phyloP scores from a whole-genome alignment of 2,888 invertebrate genomes.

The Caenorhabditis sp. region DNA sequence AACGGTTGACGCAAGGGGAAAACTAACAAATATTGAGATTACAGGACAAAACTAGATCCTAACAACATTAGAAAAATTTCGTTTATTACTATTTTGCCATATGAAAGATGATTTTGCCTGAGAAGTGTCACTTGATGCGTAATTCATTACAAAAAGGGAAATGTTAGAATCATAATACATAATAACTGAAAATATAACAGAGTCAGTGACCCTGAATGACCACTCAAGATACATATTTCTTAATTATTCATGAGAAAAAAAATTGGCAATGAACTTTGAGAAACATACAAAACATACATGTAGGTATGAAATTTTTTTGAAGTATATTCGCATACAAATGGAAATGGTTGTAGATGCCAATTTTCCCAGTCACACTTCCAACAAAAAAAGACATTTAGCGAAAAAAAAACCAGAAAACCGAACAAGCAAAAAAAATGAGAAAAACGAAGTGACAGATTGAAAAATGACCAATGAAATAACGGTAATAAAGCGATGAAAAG shows the following conservation, averaged over 20 bases:
- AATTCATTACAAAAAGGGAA: not conserved
- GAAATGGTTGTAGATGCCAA: too few species aligned
- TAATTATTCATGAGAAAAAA: not conserved
- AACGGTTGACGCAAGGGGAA: not conserved
- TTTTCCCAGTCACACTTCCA: too few species aligned
- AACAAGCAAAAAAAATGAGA: not conserved
- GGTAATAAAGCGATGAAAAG: not conserved
- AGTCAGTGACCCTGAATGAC: not conserved
- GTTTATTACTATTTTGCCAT: not conserved
- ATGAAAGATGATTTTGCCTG: too few species aligned
- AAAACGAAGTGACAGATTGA: not conserved
- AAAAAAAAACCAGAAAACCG: not conserved
- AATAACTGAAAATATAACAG: not conserved
- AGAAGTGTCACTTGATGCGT: not conserved
- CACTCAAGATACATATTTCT: not conserved
- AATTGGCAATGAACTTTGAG: too few species aligned
- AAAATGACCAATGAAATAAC: not conserved
- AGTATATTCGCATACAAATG: too few species aligned
- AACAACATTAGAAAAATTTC: not conserved
- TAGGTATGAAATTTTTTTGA: too few species aligned
- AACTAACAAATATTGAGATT: not conserved
- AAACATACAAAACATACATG: too few species aligned
- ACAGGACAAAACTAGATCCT: not conserved
- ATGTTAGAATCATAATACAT: not conserved
- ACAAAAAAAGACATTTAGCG: too few species aligned